phyloP scores from a whole-genome alignment of 1,140 invertebrate genomes.

The Orchesella cincta region DNA sequence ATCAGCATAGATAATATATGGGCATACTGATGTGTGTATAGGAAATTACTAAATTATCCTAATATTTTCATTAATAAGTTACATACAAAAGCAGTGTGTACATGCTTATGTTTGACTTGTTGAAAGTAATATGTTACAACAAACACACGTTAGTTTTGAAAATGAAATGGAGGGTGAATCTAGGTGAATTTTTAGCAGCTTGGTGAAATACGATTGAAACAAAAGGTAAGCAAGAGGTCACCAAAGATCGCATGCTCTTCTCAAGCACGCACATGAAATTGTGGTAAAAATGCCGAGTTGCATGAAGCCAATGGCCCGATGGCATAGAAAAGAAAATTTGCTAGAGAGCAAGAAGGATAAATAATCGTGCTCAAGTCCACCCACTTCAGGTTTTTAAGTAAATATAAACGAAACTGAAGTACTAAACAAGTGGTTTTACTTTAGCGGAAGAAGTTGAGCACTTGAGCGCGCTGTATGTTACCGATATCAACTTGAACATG shows the following conservation, averaged over 20 bases:
- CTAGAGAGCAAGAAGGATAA: background rate
- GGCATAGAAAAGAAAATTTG: conserved; percentile 8
- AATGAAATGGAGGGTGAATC: conserved; percentile 10
- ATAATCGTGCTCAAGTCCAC: background rate
- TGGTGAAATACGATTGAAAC: background rate
- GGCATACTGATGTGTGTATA: background rate
- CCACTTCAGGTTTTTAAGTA: background rate
- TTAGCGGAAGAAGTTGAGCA: too few relatives aligned
- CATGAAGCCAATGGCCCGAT: background rate
- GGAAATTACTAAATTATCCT: conserved; percentile 5
- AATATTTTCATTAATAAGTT: background rate
- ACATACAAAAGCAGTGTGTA: background rate
- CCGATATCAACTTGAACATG: too few relatives aligned
- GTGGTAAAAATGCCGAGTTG: background rate
- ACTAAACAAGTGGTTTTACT: too few relatives aligned
- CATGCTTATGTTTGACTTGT: too few relatives aligned
- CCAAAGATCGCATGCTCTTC: background rate
- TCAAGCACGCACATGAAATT: background rate
- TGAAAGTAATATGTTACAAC: background rate
- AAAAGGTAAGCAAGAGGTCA: background rate
- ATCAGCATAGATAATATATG: too few relatives aligned
- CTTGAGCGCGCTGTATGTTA: too few relatives aligned
- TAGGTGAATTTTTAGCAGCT: background rate
- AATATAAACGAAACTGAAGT: conserved; percentile 6
- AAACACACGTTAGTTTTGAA: background rate